Percentiles rank a stretch among this genome's conserved stretches.
Conservation (phyloP, 2,797 vertebrate genomes). For the Oreonectes daqikongensis region DNA sequence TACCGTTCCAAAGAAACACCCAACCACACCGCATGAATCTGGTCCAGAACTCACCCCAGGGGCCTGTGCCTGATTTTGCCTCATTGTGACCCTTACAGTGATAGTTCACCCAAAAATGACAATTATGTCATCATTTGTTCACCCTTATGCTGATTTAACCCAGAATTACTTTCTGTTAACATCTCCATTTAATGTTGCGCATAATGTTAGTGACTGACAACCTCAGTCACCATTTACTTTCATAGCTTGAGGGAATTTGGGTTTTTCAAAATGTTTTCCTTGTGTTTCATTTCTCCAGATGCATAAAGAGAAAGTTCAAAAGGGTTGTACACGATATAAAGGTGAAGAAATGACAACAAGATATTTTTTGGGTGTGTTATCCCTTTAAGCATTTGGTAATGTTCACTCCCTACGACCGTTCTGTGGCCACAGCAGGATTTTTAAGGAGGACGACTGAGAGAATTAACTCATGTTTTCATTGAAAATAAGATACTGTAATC, state of each 20-base stretch:
- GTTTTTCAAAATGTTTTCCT: too few relatives aligned
- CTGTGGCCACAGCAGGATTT: constrained; percentile 19
- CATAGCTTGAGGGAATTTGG: too few relatives aligned
- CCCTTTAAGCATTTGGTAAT: constrained; percentile 68
- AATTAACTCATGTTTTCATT: constrained; percentile 6
- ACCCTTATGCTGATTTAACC: neutral
- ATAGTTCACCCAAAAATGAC: neutral
- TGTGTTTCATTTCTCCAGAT: too few relatives aligned
- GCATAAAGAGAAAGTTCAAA: neutral
- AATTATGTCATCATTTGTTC: neutral
- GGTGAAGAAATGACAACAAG: neutral
- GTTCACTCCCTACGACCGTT: constrained; percentile 68
- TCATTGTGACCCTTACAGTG: constrained; percentile 54
- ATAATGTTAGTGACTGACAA: too few relatives aligned
- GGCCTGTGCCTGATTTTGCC: constrained; percentile 57
- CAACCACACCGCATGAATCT: constrained; percentile 42
- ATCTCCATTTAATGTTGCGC: too few relatives aligned
- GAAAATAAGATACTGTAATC: constrained; percentile 9
- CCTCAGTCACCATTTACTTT: too few relatives aligned
- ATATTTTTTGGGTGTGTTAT: neutral
- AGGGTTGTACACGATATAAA: neutral
- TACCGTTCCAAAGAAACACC: constrained; percentile 54
- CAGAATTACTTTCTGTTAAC: neutral
- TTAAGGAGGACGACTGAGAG: neutral
- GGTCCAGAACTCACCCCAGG: constrained; percentile 58